phyloP scores from a whole-genome alignment of 2,888 invertebrate species.

The Melieria omissa region DNA sequence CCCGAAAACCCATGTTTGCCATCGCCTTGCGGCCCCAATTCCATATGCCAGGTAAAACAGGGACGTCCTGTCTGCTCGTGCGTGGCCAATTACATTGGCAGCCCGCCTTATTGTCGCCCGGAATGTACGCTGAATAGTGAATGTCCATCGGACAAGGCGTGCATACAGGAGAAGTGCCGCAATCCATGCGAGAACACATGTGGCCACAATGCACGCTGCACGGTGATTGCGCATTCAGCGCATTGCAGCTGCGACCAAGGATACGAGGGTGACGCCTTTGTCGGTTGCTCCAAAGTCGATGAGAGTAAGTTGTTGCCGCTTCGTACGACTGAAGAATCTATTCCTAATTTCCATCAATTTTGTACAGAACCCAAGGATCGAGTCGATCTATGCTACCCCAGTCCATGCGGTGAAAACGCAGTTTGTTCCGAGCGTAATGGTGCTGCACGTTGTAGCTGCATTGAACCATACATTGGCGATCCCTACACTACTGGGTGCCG shows the following conservation, averaged over 20 bases:
- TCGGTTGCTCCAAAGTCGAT: conserved; percentile 76
- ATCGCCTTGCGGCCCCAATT: conserved; percentile 83
- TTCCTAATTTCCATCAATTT: background rate
- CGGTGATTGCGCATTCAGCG: conserved; percentile 83
- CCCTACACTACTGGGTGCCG: conserved; percentile 86
- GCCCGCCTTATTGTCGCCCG: conserved; percentile 83
- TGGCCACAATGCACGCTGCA: conserved; percentile 82
- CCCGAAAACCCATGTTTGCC: conserved; percentile 71
- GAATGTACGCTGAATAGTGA: conserved; percentile 87
- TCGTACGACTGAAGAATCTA: background rate
- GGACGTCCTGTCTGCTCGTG: conserved; percentile 85
- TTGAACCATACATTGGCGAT: conserved; percentile 88
- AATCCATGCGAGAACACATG: conserved; percentile 84
- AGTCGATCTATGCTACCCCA: conserved; percentile 76
- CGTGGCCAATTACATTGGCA: conserved; percentile 80
- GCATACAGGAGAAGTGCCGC: conserved; percentile 83
- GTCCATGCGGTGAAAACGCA: conserved; percentile 87
- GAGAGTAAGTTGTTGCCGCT: conserved; percentile 59
- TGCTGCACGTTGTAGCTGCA: conserved; percentile 81
- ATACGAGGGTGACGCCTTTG: conserved; percentile 85
- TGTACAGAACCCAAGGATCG: conserved; percentile 54
- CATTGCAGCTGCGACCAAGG: conserved; percentile 82
- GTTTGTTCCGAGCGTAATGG: conserved; percentile 79
- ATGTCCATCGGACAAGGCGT: conserved; percentile 81
- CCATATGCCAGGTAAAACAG: conserved; percentile 84